Evolutionary conservation across 2,888 invertebrate species (phyloP).

Genomic region (Scaptomyza cyrtandrae): DNA sequence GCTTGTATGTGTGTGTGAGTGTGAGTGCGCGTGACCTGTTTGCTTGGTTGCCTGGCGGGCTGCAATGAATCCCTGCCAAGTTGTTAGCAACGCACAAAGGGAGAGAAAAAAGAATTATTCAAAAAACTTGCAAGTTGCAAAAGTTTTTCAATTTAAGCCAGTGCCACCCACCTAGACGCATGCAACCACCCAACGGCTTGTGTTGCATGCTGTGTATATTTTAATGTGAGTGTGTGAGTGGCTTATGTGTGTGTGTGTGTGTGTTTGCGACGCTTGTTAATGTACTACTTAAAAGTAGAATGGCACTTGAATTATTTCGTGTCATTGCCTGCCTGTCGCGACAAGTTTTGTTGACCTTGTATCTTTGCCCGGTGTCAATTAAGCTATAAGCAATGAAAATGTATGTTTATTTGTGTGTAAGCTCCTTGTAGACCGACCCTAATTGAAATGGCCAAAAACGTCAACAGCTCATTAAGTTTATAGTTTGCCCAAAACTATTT

Average conservation of each 20-base stretch:
- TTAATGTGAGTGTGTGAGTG: background rate
- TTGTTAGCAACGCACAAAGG: slow-evolving; percentile 41
- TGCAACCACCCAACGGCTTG: slow-evolving; percentile 3
- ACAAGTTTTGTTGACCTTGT: slow-evolving; percentile 54
- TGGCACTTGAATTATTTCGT: slow-evolving; percentile 65
- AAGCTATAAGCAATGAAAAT: slow-evolving; percentile 19
- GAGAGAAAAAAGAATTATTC: slow-evolving; percentile 28
- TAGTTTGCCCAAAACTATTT: slow-evolving; percentile 52
- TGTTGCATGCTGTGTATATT: slow-evolving; percentile 22
- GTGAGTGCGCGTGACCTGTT: slow-evolving; percentile 28
- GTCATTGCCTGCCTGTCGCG: slow-evolving; percentile 57
- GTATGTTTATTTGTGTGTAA: slow-evolving; percentile 1
- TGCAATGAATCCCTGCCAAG: slow-evolving; percentile 65
- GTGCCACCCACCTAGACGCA: slow-evolving; percentile 8
- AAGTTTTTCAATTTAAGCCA: slow-evolving; percentile 76
- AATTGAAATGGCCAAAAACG: slow-evolving; percentile 55
- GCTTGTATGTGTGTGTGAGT: slow-evolving; percentile 10
- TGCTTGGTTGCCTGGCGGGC: slow-evolving; percentile 40
- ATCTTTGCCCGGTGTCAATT: slow-evolving; percentile 31
- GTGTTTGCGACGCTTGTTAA: slow-evolving; percentile 60
- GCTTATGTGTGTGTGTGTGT: slow-evolving; percentile 16
- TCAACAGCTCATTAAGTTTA: slow-evolving; percentile 67
- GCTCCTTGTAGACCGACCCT: slow-evolving; percentile 29
- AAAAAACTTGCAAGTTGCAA: slow-evolving; percentile 69
- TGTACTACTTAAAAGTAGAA: slow-evolving; percentile 70